These are phyloP conservation scores for Drosophila monieri DNA, from an alignment of 2,888 invertebrate species.

Conservation along the genomic window DNA sequence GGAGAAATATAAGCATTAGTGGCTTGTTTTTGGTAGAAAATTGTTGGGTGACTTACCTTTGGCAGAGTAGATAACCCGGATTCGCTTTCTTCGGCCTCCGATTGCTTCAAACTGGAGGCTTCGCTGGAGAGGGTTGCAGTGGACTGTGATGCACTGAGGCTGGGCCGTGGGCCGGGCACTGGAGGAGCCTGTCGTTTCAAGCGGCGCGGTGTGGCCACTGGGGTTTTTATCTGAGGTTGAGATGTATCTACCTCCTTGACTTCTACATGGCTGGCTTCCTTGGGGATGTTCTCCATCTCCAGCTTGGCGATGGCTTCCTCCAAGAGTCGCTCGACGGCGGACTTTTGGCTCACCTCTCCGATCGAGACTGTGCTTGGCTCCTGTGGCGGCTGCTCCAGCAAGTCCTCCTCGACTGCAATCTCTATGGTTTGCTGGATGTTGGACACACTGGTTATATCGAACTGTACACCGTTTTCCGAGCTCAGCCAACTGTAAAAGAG, in stretches of 20 bases:
- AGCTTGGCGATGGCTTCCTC: constrained; percentile 76
- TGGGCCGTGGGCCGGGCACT: constrained; percentile 62
- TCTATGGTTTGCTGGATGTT: constrained; percentile 62
- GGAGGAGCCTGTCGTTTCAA: constrained; percentile 58
- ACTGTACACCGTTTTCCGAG: constrained; percentile 75
- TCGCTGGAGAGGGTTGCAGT: constrained; percentile 44
- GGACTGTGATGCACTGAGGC: constrained; percentile 43
- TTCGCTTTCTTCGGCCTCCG: constrained; percentile 77
- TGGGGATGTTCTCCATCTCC: constrained; percentile 56
- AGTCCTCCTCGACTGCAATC: constrained; percentile 49
- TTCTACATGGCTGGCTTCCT: constrained; percentile 46
- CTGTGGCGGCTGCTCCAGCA: constrained; percentile 12
- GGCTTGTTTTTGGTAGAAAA: neutral
- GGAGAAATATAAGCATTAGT: neutral
- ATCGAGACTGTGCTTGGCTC: constrained; percentile 31
- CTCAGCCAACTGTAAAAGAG: constrained; percentile 81
- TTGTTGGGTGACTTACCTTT: constrained; percentile 63
- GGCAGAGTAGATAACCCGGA: constrained; percentile 74
- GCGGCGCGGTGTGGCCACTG: constrained; percentile 49
- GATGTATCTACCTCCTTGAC: constrained; percentile 49
- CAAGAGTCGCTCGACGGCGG: constrained; percentile 64
- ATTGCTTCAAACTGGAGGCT: constrained; percentile 64
- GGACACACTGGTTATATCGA: constrained; percentile 66
- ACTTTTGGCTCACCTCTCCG: constrained; percentile 59
- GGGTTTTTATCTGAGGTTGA: neutral